phyloP scores from a whole-genome alignment of 2,113 vertebrate genomes.

The Nannobrachium achirus region DNA sequence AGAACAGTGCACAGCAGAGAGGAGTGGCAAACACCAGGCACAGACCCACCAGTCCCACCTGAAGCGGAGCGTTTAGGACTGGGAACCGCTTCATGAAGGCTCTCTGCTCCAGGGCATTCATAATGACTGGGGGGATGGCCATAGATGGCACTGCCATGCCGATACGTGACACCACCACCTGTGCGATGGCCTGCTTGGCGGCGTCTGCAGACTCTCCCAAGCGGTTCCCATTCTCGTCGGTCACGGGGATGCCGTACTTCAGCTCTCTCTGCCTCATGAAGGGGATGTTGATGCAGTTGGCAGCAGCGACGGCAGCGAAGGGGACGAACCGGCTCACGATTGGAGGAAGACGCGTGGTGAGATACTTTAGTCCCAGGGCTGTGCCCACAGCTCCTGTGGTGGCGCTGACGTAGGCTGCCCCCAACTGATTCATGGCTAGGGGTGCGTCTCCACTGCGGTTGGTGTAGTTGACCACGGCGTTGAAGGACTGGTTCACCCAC shows the following conservation, averaged over 20 bases:
- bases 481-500: slow-evolving; percentile 99
- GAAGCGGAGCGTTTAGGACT: slow-evolving; percentile 90
- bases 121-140: slow-evolving; percentile 95
- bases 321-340: slow-evolving; percentile 91
- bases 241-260: slow-evolving; percentile 92
- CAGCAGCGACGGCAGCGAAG: slow-evolving; percentile 94
- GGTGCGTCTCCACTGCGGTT: slow-evolving; percentile 96
- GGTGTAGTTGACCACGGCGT: slow-evolving; percentile 95
- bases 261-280: slow-evolving; percentile 98
- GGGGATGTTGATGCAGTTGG: slow-evolving; percentile 99
- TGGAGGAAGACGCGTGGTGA: slow-evolving; percentile 90
- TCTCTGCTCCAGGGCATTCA: slow-evolving; percentile 92
- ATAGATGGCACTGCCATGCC: slow-evolving; percentile 96
- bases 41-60: slow-evolving; percentile 92
- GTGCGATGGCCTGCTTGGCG: slow-evolving; percentile 91
- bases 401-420: slow-evolving; percentile 90
- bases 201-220: slow-evolving; percentile 89
- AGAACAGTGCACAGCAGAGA: slow-evolving; percentile 92
- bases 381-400: slow-evolving; percentile 95
- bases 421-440: slow-evolving; percentile 89
- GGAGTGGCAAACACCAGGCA: slow-evolving; percentile 96
- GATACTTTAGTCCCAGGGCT: slow-evolving; percentile 91
- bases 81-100: slow-evolving; percentile 95
- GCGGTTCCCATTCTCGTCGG: slow-evolving; percentile 87
- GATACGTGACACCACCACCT: slow-evolving; percentile 96